Base-by-base conservation (phyloP, 2,888 invertebrate genomes). In the Heliconius ethilla region DNA sequence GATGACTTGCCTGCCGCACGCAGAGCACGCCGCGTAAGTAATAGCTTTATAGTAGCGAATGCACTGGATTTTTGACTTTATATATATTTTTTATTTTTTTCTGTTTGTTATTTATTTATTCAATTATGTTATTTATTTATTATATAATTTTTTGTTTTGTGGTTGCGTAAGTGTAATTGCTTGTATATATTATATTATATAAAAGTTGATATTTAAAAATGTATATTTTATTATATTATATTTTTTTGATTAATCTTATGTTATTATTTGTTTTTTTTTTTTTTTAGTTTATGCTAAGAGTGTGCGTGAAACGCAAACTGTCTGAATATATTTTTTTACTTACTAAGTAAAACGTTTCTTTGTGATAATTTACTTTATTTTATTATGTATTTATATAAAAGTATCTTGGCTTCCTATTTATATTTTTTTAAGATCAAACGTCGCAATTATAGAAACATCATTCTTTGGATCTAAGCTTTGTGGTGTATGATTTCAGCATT, bases 11-110 rank as follows among this genome's bases (percentile, higher is more conserved):
- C 84, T 92, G 83, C 91, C 92, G 76, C 89, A 90, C 82, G 88
- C 89, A 62, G 90, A 91, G 83, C 88, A 90, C 81, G 92, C 92
- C 78, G 90, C 92, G 94, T 94, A 83, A 93, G 93, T 93, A 92
- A 74, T 72, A 65, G 45, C 15, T 37, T 51, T 72, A 27, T 37
- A 59, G 37, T 13, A 75, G 13, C 27, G 27, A n/a, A 29, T 63
- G 62, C 27, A 63, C 10, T 63, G 40, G 27, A 62, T 74, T 5
- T 37, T 75, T 70, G 13, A 3, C 27, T 70, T 70, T 29, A 37
- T 15, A 51, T 51, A 33, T 29, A 29, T 51, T 51, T 59, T 51
- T 37, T 72, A 6, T 1, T 11, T n/a, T n/a, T 29, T 27, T 75
- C 62, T 73, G 45, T 45, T 66, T 63, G 18, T 27, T n/a, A 22